Conservation (phyloP, 2,888 invertebrate species). For the Coenonympha arcania region DNA sequence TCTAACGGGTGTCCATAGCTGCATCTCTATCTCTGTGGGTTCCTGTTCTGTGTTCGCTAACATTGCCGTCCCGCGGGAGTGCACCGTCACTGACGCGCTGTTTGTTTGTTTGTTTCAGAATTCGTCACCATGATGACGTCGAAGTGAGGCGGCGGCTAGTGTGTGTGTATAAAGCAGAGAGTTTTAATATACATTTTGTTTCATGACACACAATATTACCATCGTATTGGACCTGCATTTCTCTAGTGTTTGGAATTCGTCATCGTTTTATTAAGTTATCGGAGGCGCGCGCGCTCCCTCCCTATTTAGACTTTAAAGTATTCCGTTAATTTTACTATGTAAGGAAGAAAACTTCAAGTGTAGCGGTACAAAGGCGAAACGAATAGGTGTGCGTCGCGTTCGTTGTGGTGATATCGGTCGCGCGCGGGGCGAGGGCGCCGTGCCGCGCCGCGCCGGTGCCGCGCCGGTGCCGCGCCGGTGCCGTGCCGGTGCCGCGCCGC, state of each 20-base stretch:
- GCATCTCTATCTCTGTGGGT: slow-evolving; percentile 60
- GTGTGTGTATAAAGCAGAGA: slow-evolving; percentile 76
- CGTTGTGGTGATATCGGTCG: slow-evolving; percentile 41
- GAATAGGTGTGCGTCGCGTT: slow-evolving; percentile 66
- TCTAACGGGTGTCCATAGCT: slow-evolving; percentile 56
- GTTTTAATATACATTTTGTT: slow-evolving; percentile 77
- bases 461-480: neutral
- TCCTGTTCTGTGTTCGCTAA: slow-evolving; percentile 33
- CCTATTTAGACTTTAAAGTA: slow-evolving; percentile 72
- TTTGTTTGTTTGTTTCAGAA: slow-evolving; percentile 78
- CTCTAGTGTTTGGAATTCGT: slow-evolving; percentile 75
- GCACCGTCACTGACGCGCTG: slow-evolving; percentile 31
- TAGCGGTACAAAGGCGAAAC: slow-evolving; percentile 67
- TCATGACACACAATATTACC: slow-evolving; percentile 76
- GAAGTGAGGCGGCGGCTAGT: slow-evolving; percentile 90
- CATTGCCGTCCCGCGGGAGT: slow-evolving; percentile 7
- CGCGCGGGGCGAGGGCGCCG: slow-evolving; percentile 30
- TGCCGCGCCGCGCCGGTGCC: neutral
- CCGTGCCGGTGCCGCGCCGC: neutral
- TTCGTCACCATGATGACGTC: slow-evolving; percentile 99
- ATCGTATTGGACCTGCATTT: slow-evolving; percentile 76
- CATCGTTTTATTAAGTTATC: slow-evolving; percentile 68
- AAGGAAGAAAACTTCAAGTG: slow-evolving; percentile 60
- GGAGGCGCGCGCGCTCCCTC: slow-evolving; percentile 33
- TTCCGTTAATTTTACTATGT: slow-evolving; percentile 73